Conservation (phyloP, 2,797 vertebrate genomes). For the Chrysolophus pictus region DNA sequence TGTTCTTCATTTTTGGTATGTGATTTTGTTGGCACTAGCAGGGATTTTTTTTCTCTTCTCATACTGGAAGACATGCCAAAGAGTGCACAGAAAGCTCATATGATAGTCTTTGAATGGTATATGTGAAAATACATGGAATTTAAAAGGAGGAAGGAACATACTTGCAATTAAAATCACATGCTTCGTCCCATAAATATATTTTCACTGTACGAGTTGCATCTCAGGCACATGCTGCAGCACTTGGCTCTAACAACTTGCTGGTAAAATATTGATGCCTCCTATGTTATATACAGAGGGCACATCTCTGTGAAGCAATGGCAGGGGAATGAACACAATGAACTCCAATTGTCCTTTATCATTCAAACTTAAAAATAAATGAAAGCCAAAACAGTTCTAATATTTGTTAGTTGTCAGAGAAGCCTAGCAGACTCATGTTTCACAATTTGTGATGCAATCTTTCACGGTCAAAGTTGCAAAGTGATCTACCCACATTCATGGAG, state of each 20-base stretch:
- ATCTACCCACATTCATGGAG: neutral
- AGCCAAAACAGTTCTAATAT: neutral
- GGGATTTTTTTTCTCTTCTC: slow-evolving; percentile 20
- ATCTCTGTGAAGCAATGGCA: neutral
- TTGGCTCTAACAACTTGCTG: neutral
- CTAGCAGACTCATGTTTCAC: neutral
- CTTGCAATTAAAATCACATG: slow-evolving; percentile 69
- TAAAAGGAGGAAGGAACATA: slow-evolving; percentile 36
- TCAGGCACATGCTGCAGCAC: slow-evolving; percentile 40
- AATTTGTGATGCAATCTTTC: neutral
- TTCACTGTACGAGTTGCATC: slow-evolving; percentile 21
- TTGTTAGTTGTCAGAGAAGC: neutral
- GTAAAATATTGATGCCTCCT: slow-evolving; percentile 20
- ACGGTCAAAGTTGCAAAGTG: neutral
- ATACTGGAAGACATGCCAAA: slow-evolving; percentile 47
- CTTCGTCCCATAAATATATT: slow-evolving; percentile 43
- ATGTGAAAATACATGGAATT: slow-evolving; percentile 44
- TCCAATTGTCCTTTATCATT: neutral
- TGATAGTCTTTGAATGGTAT: slow-evolving; percentile 49
- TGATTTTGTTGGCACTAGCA: slow-evolving; percentile 55
- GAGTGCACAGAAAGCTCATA: slow-evolving; percentile 23
- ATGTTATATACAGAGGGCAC: neutral
- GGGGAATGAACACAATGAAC: neutral
- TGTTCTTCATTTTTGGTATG: slow-evolving; percentile 57
- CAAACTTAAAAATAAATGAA: neutral